Percentiles rank a stretch among this genome's conserved stretches.
Evolutionary conservation across 2,888 invertebrate genomes (phyloP).

Genomic region (Andrena bicolor): DNA sequence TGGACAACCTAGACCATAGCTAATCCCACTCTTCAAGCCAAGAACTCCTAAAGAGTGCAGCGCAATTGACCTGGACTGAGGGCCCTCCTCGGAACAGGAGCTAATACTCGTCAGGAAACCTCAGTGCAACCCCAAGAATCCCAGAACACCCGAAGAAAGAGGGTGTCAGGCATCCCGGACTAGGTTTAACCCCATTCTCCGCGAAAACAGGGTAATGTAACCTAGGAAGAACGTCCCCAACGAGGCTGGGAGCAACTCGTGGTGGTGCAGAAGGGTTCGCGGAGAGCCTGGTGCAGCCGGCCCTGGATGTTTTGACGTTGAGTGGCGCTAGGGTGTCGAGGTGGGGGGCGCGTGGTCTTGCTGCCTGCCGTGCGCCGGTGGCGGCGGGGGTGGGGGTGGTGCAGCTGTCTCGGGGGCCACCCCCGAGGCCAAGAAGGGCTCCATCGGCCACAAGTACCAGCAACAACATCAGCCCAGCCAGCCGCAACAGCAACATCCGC

Average conservation of each 20-base stretch:
- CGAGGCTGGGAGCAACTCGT: not conserved
- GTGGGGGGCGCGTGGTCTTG: conserved; percentile 85
- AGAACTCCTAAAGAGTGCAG: too few relatives aligned
- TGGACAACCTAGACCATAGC: not conserved
- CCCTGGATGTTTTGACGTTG: conserved; percentile 79
- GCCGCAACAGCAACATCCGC: conserved; percentile 68
- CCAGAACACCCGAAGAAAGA: not conserved
- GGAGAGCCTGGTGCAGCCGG: conserved; percentile 57
- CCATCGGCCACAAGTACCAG: conserved; percentile 82
- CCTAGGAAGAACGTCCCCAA: not conserved
- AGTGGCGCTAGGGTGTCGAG: conserved; percentile 85
- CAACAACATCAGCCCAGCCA: conserved; percentile 75
- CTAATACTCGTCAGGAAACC: not conserved
- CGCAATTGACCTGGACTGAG: not conserved
- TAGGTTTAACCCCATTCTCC: not conserved
- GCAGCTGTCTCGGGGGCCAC: conserved; percentile 86
- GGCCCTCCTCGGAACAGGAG: not conserved
- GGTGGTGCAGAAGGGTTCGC: not conserved
- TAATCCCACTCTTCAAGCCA: too few relatives aligned
- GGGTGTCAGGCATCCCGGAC: not conserved
- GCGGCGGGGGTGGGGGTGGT: conserved; percentile 84
- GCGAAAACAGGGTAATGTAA: conserved; percentile 27
- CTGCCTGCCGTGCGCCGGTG: conserved; percentile 86
- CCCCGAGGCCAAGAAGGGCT: conserved; percentile 86
- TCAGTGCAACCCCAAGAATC: not conserved